Evolutionary conservation across 2,797 vertebrate species (phyloP).

Genomic region (Kryptopterus vitreolus): DNA sequence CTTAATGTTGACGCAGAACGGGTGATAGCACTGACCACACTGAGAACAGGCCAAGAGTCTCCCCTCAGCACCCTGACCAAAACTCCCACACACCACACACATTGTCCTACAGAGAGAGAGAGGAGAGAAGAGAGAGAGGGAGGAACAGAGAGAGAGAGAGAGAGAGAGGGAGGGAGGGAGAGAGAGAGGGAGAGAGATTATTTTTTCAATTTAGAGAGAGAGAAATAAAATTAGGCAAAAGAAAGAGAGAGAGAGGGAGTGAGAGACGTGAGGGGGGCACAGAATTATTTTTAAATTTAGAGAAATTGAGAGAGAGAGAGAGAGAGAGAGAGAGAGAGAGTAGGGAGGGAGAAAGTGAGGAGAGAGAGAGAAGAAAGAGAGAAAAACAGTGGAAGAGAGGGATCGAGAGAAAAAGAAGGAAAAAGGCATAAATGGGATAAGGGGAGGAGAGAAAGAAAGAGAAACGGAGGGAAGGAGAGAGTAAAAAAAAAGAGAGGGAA

Average conservation of each 20-base stretch:
- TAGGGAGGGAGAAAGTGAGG: no score
- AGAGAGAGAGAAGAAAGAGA: neutral
- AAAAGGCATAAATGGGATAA: neutral
- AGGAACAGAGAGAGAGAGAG: neutral
- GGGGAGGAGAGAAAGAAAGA: neutral
- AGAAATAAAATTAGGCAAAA: neutral
- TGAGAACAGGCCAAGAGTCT: slow-evolving; percentile 90
- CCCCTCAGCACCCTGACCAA: slow-evolving; percentile 93
- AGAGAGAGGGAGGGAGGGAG: neutral
- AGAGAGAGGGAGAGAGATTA: neutral
- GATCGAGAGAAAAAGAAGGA: neutral
- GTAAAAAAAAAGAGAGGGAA: no score
- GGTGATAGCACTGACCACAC: slow-evolving; percentile 98
- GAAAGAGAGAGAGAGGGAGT: neutral
- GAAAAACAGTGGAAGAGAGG: neutral
- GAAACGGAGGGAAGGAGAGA: neutral
- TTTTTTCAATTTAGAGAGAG: no score
- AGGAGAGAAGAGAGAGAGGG: neutral
- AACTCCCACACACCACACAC: slow-evolving; percentile 98
- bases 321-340: neutral
- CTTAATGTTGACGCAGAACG: slow-evolving; percentile 97
- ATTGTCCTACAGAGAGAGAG: slow-evolving; percentile 81
- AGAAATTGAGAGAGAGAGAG: neutral
- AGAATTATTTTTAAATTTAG: no score
- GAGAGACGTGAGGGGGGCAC: no score